Evolutionary conservation across 2,888 invertebrate species (phyloP).

Genomic region (Epistrophe grossulariae): DNA sequence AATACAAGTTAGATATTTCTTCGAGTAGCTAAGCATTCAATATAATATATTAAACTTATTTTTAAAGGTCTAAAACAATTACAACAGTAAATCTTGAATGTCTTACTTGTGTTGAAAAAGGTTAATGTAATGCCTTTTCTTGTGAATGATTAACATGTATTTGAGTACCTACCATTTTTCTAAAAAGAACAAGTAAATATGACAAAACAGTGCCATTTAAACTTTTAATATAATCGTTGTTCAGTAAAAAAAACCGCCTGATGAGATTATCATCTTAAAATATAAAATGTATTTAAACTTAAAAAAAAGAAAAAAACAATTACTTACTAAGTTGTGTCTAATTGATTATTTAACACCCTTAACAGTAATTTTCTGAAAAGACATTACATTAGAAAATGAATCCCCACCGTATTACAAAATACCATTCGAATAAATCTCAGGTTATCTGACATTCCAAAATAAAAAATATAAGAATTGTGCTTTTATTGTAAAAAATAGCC

Average conservation of each 20-base stretch:
- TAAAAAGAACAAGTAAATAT: not conserved
- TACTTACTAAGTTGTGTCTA: not conserved
- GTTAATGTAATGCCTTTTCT: conserved; percentile 18
- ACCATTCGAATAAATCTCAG: conserved; percentile 54
- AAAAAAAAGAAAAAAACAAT: not conserved
- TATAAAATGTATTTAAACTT: not conserved
- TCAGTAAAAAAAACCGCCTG: not conserved
- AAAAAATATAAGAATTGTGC: conserved; percentile 20
- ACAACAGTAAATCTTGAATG: not conserved
- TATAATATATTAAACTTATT: too few relatives aligned
- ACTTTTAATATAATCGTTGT: not conserved
- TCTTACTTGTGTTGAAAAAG: not conserved
- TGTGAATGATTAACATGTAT: not conserved
- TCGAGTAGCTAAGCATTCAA: too few relatives aligned
- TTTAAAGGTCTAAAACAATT: too few relatives aligned
- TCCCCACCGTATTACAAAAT: conserved; percentile 9
- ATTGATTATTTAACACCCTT: too few relatives aligned
- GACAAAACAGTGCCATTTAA: conserved; percentile 11
- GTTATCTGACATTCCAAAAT: conserved; percentile 69
- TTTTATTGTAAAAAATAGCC: conserved; percentile 31
- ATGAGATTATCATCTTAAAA: not conserved
- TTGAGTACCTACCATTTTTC: not conserved
- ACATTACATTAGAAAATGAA: conserved; percentile 8
- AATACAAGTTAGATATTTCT: not conserved
- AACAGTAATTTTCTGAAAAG: conserved; percentile 1